Evolutionary conservation across 2,888 invertebrate species (phyloP).

Genomic region (Oegoconia quadripuncta): DNA sequence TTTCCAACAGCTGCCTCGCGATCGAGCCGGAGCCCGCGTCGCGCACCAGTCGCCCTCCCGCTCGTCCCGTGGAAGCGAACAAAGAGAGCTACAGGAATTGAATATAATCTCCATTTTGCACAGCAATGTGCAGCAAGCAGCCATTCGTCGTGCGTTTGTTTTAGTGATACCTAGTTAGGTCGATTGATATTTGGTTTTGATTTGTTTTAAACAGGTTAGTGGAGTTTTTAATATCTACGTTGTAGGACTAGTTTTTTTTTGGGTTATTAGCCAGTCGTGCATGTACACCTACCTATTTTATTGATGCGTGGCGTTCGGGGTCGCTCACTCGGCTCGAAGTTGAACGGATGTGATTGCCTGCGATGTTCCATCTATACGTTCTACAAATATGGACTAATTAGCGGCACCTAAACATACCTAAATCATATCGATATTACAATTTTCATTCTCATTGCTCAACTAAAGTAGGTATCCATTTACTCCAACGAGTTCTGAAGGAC

Average conservation of each 20-base stretch:
- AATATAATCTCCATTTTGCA: slow-evolving; percentile 28
- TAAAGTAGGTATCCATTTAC: no score
- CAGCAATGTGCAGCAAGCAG: slow-evolving; percentile 35
- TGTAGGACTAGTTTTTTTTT: background rate
- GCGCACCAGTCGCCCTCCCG: slow-evolving; percentile 34
- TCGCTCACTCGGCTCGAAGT: no score
- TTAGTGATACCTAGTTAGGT: slow-evolving; percentile 14
- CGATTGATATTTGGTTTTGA: slow-evolving; percentile 18
- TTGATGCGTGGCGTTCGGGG: slow-evolving; percentile 35
- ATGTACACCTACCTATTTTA: no score
- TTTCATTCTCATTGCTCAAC: no score
- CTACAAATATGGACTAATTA: no score
- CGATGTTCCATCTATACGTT: no score
- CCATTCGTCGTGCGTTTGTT: slow-evolving; percentile 10
- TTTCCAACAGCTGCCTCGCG: background rate
- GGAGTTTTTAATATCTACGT: slow-evolving; percentile 30
- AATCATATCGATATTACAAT: no score
- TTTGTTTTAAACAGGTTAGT: slow-evolving; percentile 52
- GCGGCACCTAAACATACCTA: no score
- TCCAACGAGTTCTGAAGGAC: no score
- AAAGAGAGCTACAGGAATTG: slow-evolving; percentile 36
- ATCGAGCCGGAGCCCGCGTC: slow-evolving; percentile 11
- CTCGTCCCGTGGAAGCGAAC: slow-evolving; percentile 47
- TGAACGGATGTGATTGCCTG: no score
- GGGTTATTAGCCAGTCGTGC: background rate